Evolutionary conservation across 2,113 vertebrate genomes (phyloP), one percentile per base, ranked within the genome.

Genomic region (Anser brachyrhynchus): DNA sequence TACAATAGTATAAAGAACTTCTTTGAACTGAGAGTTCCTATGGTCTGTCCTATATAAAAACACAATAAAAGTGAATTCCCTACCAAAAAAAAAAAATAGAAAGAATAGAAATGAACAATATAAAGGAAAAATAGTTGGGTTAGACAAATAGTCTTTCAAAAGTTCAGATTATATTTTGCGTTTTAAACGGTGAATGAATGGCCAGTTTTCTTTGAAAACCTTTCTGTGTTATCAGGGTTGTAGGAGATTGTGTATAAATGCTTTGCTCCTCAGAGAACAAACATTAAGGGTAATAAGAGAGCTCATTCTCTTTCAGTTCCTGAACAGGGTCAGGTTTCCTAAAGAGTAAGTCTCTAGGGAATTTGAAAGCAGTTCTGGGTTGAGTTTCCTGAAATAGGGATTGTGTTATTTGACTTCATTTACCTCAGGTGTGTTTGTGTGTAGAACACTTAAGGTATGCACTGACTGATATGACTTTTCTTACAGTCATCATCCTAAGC

Each of bases 241-340:
- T 52, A 52, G 7, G 39, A 64, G 65, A 33, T 3, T 13, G 8
- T 35, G 8, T 61, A 19, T 49, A 75, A 81, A 16, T 0, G 0
- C 61, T 92, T 95, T 94, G 72, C 84, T 92, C 70, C 31, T 81
- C 35, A 54, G 9, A 86, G 35, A 58, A n/a, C n/a, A 84, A 90
- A 62, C 8, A 28, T 46, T 64, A 33, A 71, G 39, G 3, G 17
- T 61, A 71, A 67, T 6, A 39, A 6, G 55, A 88, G n/a, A 95
- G 25, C 6, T 92, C 35, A 41, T 76, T 94, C 62, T 86, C 14
- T 61, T 33, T 33, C 5, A 3, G 21, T 90, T 26, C 86, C 52
- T 84, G 49, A 94, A 69, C 5, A 72, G 13, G 87, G 6, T 78
- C 72, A 54, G 14, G 18, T 89, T 96, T 85, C 85, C 46, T n/a